Percentiles rank a stretch among this genome's conserved stretches.
Evolutionary conservation across 2,113 vertebrate species (phyloP).

Genomic region (Colius striatus): DNA sequence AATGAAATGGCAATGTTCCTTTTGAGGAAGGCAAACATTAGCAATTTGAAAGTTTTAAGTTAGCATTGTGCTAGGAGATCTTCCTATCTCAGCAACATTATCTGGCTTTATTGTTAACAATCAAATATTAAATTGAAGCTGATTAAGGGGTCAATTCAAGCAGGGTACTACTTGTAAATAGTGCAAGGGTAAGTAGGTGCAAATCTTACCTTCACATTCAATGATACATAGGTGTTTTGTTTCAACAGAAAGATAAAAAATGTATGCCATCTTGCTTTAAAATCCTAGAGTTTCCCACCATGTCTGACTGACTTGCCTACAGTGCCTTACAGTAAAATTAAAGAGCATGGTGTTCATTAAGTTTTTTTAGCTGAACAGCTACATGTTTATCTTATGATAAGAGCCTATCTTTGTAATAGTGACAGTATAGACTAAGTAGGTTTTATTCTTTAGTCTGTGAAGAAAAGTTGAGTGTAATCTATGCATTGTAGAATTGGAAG

Average conservation of each 20-base stretch:
- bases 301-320: not conserved
- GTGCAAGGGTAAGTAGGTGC: not conserved
- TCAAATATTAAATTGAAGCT: not conserved
- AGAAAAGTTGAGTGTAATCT: not conserved
- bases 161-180: not conserved
- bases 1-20: fast-evolving
- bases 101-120: not conserved
- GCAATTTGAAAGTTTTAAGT: not conserved
- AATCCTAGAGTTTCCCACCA: not conserved
- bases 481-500: not conserved
- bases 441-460: not conserved
- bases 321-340: not conserved
- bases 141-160: not conserved
- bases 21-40: not conserved
- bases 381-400: not conserved
- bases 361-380: not conserved
- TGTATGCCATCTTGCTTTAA: not conserved
- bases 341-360: not conserved
- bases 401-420: not conserved
- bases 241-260: not conserved
- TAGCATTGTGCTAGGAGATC: not conserved
- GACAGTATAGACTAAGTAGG: not conserved
- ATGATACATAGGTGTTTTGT: not conserved
- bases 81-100: not conserved
- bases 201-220: not conserved